phyloP scores from a whole-genome alignment of 2,113 vertebrate species.

The Brachyhypopomus gauderio region DNA sequence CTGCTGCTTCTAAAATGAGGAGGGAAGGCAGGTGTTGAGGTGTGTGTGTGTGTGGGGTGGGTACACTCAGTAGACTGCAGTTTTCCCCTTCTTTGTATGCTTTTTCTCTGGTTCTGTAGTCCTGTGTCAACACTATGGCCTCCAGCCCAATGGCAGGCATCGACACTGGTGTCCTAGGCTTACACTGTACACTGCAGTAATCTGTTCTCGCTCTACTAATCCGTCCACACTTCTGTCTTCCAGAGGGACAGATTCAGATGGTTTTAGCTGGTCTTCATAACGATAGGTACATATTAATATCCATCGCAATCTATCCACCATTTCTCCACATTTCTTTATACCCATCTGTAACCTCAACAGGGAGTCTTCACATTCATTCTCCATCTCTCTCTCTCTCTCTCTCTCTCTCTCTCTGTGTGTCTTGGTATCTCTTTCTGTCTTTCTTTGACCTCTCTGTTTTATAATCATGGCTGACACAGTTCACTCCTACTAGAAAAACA shows the following conservation, averaged over 20 bases:
- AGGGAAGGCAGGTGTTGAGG: too few relatives aligned
- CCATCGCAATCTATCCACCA: constrained; percentile 4
- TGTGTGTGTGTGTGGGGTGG: not conserved
- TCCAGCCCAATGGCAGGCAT: too few relatives aligned
- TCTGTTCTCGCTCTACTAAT: constrained; percentile 51
- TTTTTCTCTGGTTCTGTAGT: not conserved
- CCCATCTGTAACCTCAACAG: constrained; percentile 37
- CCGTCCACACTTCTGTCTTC: constrained; percentile 63
- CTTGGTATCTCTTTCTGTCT: not conserved
- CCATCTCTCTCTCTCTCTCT: not conserved
- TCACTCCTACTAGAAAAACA: not conserved
- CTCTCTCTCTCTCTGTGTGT: constrained; percentile 33
- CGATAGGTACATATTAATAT: constrained; percentile 37
- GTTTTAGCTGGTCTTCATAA: constrained; percentile 61
- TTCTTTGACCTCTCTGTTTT: constrained; percentile 45
- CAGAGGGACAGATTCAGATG: constrained; percentile 66
- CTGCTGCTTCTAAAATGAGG: not conserved
- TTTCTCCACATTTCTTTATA: too few relatives aligned
- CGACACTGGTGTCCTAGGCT: too few relatives aligned
- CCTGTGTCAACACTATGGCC: not conserved
- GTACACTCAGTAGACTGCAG: not conserved
- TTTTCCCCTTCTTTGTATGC: too few relatives aligned
- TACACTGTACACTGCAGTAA: too few relatives aligned
- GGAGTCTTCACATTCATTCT: not conserved
- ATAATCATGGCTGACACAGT: not conserved